Conservation (phyloP, 1,140 invertebrate genomes). For the Aphidius gifuensis region DNA sequence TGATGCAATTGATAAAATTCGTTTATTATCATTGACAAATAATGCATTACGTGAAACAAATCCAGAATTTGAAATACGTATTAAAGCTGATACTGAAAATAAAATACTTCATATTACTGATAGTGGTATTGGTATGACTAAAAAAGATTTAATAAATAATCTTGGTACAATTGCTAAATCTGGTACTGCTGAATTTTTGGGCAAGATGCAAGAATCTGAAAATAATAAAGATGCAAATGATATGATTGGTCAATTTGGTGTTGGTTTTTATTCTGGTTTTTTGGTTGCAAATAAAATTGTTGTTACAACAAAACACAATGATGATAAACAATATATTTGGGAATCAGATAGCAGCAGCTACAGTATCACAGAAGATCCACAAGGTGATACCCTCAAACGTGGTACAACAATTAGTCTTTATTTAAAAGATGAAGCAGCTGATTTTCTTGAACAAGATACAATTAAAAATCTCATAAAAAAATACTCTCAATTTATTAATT, state of each 20-base stretch:
- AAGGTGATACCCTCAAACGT: conserved; percentile 84
- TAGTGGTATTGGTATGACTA: conserved; percentile 98
- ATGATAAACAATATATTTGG: conserved; percentile 97
- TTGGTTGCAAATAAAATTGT: conserved; percentile 86
- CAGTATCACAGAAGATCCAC: conserved; percentile 88
- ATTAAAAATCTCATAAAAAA: conserved; percentile 90
- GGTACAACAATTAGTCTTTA: conserved; percentile 81
- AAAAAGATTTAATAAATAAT: conserved; percentile 91
- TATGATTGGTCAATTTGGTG: conserved; percentile 95
- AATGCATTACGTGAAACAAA: conserved; percentile 73
- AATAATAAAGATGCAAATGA: conserved; percentile 68
- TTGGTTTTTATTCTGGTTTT: conserved; percentile 97
- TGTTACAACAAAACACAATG: conserved; percentile 94
- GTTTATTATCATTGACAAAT: conserved; percentile 88
- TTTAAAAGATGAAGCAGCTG: conserved; percentile 94
- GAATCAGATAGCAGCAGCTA: conserved; percentile 91
- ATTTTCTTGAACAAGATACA: conserved; percentile 91
- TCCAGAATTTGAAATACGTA: conserved; percentile 84
- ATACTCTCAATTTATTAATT: conserved; percentile 99
- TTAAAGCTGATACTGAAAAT: conserved; percentile 96
- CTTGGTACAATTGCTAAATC: conserved; percentile 99
- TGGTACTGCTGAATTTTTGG: conserved; percentile 96
- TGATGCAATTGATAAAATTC: conserved; percentile 93
- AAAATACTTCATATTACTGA: conserved; percentile 93
- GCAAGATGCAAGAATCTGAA: conserved; percentile 80